Evolutionary conservation across 1,140 invertebrate genomes (phyloP), one percentile per base, ranked within the genome.

Genomic region (Platorchestia sp.): DNA sequence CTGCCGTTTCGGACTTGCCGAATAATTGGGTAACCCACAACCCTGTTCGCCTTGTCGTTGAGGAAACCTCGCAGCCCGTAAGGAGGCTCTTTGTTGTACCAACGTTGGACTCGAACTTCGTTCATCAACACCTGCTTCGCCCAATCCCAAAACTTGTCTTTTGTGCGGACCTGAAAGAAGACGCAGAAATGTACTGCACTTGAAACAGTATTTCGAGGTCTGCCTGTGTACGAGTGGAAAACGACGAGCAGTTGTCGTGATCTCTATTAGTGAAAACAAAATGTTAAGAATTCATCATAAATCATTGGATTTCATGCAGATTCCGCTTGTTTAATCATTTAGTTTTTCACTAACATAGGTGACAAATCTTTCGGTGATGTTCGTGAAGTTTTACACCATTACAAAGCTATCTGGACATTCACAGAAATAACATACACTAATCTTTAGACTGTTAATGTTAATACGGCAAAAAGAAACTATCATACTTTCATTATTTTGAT

Each of bases 11-110:
- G 96, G 6, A 97, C 96, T 96, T 98, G 97, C 95, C 97, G 96
- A 95, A 98, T 96, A n/a, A 97, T 97, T 22, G 97, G 97, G 96
- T 97, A 97, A 43, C 97, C 97, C 97, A 98, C 97, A 19, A 98
- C 97, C 95, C 97, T 96, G 40, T 97, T 97, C 14, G 97, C 97
- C 95, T 97, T 97, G 96, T 98, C 97, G 96, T 97, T 97, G 10
- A 98, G 96, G 96, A 97, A 98, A 5, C 97, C 97, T 95, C 97
- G 95, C 42, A 97, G 96, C 59, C 97, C 97, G 95, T 97, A 97
- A 42, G 97, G 97, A 22, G 93, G 51, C 51, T 97, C 96, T 45
- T 97, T 97, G 96, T 98, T 98, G 96, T 98, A 98, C 97, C 97
- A 97, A 44, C 97, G 96, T 0, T 97, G 97, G 0, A 97, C 97